Conservation (phyloP, 2,113 vertebrate species). For the Microcebus ravelobensis region DNA sequence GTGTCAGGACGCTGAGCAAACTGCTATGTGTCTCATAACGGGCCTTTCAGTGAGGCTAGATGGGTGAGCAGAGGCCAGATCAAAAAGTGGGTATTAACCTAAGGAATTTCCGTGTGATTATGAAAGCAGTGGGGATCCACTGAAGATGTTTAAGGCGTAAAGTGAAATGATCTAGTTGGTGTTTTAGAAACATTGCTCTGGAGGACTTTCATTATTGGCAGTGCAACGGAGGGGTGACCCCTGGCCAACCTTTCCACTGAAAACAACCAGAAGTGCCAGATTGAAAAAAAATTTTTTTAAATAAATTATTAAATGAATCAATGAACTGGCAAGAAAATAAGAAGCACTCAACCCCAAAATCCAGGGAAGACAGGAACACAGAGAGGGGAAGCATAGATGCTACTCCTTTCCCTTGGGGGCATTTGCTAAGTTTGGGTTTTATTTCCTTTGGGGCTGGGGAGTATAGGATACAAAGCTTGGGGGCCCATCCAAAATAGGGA, state of each 20-base stretch:
- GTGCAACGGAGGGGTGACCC: not conserved
- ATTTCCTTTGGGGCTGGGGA: not conserved
- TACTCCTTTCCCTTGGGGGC: not conserved
- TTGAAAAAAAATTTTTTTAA: not conserved
- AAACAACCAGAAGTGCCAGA: not conserved
- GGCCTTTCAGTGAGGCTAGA: too few species aligned
- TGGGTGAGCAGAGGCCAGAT: not conserved
- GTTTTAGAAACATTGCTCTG: not conserved
- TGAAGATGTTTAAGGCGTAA: not conserved
- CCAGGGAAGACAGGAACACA: not conserved
- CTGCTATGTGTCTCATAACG: too few species aligned
- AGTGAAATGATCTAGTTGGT: not conserved
- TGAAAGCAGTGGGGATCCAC: not conserved
- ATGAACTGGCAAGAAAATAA: not conserved
- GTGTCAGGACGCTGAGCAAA: not conserved
- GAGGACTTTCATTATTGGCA: not conserved
- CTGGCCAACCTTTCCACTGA: not conserved
- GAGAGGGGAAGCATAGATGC: not conserved
- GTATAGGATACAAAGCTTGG: not conserved
- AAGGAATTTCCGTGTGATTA: not conserved
- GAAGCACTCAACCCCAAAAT: not conserved
- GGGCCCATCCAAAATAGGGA: not conserved
- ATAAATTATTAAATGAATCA: constrained; percentile 26
- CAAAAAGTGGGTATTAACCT: not conserved
- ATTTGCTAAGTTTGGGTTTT: not conserved